A percentile compares a stretch with the other conserved stretches of the same genome.
Evolutionary conservation across 2,888 invertebrate genomes (phyloP).

Genomic region (Thereva unica): DNA sequence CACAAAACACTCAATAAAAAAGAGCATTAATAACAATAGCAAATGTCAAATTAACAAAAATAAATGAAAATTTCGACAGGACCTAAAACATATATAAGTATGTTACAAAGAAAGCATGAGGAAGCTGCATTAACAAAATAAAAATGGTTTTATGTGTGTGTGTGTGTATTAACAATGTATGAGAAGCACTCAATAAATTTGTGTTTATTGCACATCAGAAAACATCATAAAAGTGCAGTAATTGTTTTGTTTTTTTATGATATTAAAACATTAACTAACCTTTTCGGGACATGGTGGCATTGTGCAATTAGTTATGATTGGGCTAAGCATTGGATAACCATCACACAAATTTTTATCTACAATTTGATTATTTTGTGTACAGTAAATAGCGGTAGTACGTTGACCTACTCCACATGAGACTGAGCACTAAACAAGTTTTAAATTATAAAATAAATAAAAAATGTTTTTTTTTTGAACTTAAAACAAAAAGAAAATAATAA

Average conservation of each 20-base stretch:
- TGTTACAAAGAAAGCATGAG: too few species aligned
- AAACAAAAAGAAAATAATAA: slow-evolving; percentile 1
- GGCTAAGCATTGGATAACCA: slow-evolving; percentile 43
- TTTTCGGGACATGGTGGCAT: slow-evolving; percentile 44
- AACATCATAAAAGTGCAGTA: slow-evolving; percentile 2
- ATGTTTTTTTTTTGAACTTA: slow-evolving; percentile 25
- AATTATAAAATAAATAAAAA: slow-evolving; percentile 20
- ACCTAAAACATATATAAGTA: too few species aligned
- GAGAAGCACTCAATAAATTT: background rate
- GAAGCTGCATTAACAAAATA: too few species aligned
- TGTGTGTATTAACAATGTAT: too few species aligned
- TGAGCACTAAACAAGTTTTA: slow-evolving; percentile 63
- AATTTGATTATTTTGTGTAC: slow-evolving; percentile 46
- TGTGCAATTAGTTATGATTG: slow-evolving; percentile 43
- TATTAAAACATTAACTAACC: slow-evolving; percentile 32
- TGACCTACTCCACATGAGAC: slow-evolving; percentile 67
- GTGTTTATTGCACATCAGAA: background rate
- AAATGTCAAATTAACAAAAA: too few species aligned
- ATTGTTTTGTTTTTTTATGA: slow-evolving; percentile 33
- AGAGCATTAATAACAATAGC: too few species aligned
- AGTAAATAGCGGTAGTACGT: slow-evolving; percentile 50
- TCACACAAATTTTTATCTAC: slow-evolving; percentile 45
- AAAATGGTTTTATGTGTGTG: too few species aligned
- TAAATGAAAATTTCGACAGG: too few species aligned
- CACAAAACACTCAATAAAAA: too few species aligned